phyloP scores from a whole-genome alignment of 2,797 vertebrate genomes.

The Rhinichthys osculus region DNA sequence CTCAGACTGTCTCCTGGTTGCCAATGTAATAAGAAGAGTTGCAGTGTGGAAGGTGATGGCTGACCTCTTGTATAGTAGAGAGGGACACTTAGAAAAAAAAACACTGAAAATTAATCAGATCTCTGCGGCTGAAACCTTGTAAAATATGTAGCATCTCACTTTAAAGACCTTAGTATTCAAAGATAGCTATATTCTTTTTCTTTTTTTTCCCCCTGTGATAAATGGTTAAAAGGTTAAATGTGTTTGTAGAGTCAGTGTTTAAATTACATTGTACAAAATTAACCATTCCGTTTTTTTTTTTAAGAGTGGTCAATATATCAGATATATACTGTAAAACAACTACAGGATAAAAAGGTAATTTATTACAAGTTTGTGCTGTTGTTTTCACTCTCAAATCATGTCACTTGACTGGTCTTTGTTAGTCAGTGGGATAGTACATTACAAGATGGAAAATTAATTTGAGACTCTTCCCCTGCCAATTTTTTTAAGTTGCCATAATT shows the following conservation, averaged over 20 bases:
- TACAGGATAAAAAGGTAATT: neutral
- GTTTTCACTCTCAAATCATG: too few relatives aligned
- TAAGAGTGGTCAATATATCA: neutral
- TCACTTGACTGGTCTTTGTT: neutral
- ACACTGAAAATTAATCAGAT: neutral
- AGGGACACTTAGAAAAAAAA: neutral
- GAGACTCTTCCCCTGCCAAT: neutral
- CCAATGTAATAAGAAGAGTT: constrained; percentile 28
- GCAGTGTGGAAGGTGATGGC: constrained; percentile 4
- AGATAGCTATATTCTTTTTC: neutral
- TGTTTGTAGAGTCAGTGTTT: too few relatives aligned
- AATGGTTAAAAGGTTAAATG: too few relatives aligned
- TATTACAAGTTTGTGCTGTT: too few relatives aligned
- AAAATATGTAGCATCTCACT: neutral
- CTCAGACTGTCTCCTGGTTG: constrained; percentile 19
- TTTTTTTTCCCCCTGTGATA: neutral
- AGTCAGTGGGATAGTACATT: neutral
- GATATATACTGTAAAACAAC: neutral
- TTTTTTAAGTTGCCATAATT: too few relatives aligned
- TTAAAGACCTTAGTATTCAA: neutral
- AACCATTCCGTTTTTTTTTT: too few relatives aligned
- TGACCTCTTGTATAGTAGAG: constrained; percentile 10
- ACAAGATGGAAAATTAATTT: neutral
- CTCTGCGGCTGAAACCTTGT: neutral
- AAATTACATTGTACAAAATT: too few relatives aligned